Evolutionary conservation across 2,797 vertebrate species (phyloP).

Genomic region (Spinibarbus caldwelli): DNA sequence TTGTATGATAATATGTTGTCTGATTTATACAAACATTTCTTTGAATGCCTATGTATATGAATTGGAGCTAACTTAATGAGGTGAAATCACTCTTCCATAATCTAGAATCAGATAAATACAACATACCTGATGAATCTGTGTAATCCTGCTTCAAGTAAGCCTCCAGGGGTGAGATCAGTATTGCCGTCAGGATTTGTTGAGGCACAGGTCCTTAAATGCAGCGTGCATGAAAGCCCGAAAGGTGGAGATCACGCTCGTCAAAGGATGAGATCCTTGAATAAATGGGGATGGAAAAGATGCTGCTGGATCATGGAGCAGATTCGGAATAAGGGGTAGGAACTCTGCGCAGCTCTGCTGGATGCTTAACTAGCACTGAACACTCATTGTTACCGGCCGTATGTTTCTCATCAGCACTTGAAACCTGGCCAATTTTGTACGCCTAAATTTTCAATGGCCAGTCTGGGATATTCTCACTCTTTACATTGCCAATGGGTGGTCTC

Average conservation of each 20-base stretch:
- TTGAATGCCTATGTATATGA: not conserved
- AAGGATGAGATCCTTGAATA: conserved; percentile 68
- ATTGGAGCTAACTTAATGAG: not conserved
- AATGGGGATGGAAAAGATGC: conserved; percentile 71
- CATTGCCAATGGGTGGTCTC: conserved; percentile 65
- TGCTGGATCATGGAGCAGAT: conserved; percentile 81
- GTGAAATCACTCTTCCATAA: not conserved
- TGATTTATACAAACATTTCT: not conserved
- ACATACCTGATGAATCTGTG: conserved; percentile 60
- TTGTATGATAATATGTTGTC: not conserved
- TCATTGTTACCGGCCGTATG: conserved; percentile 89
- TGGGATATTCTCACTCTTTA: conserved; percentile 68
- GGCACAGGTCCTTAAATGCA: conserved; percentile 61
- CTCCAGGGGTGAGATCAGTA: conserved; percentile 53
- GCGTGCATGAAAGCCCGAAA: conserved; percentile 65
- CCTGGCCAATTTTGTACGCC: conserved; percentile 84
- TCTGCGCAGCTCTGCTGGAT: conserved; percentile 84
- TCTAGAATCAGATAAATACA: conserved; percentile 25
- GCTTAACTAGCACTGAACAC: conserved; percentile 81
- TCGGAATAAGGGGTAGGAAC: conserved; percentile 81
- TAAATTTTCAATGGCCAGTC: conserved; percentile 81
- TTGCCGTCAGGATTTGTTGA: conserved; percentile 66
- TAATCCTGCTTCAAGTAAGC: conserved; percentile 56
- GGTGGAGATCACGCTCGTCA: conserved; percentile 66
- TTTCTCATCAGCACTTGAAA: conserved; percentile 91